Conservation (phyloP, 2,888 invertebrate genomes). For the Trileptium ribeirensis region DNA sequence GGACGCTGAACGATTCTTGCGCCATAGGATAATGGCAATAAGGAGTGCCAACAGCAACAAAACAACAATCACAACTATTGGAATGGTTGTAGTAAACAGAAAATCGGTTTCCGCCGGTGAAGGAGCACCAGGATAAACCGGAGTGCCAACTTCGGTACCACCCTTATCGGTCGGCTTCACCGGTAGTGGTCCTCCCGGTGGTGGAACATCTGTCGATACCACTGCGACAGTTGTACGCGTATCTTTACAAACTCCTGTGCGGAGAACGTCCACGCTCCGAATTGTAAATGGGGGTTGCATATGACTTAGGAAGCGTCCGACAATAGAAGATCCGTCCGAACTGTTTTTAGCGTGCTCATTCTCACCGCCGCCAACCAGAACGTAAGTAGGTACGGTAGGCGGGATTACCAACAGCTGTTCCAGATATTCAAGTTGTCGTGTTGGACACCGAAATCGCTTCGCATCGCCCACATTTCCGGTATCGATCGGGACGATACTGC, state of each 20-base stretch:
- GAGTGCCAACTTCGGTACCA: neutral
- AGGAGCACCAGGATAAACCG: neutral
- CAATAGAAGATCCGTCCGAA: neutral
- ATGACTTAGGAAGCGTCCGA: neutral
- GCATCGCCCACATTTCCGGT: neutral
- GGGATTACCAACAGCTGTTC: neutral
- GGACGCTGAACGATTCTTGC: slow-evolving; percentile 70
- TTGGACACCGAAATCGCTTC: neutral
- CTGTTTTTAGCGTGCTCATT: neutral
- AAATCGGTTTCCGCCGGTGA: neutral
- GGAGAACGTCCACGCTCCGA: neutral
- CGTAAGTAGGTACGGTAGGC: neutral
- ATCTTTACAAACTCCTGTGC: neutral
- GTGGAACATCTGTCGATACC: neutral
- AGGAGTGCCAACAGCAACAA: slow-evolving; percentile 55
- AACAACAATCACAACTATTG: slow-evolving; percentile 66
- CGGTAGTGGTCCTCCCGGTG: neutral
- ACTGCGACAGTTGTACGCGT: too few relatives aligned
- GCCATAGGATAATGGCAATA: slow-evolving; percentile 78
- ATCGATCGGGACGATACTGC: slow-evolving; percentile 61
- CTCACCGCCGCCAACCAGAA: too few relatives aligned
- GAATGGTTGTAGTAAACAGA: slow-evolving; percentile 69
- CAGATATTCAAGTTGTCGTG: neutral
- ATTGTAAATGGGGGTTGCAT: neutral
- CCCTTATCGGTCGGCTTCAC: neutral